Evolutionary conservation across 2,113 vertebrate species (phyloP).

Genomic region (Pelodiscus sinensis): DNA sequence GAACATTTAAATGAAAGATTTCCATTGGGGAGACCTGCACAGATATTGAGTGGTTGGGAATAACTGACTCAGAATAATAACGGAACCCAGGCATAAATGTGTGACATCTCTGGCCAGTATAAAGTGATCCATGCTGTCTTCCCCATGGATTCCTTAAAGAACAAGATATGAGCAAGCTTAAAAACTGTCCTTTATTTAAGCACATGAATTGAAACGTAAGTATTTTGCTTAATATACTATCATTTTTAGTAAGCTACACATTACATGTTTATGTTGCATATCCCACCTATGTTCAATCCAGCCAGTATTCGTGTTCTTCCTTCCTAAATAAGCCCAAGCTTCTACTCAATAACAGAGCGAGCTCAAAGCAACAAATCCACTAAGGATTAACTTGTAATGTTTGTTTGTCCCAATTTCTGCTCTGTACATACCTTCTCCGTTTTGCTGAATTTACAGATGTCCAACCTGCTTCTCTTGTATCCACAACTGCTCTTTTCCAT

Average conservation of each 20-base stretch:
- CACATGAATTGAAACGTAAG: not conserved
- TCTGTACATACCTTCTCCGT: not conserved
- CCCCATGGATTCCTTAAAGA: not conserved
- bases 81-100: not conserved
- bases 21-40: not conserved
- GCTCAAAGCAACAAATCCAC: fast-evolving
- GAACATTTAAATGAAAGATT: not conserved
- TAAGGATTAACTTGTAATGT: not conserved
- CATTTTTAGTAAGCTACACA: not conserved
- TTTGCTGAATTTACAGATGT: not conserved
- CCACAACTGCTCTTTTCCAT: not conserved
- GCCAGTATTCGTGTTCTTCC: not conserved
- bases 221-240: not conserved
- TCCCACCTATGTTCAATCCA: not conserved
- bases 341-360: not conserved
- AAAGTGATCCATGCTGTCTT: not conserved
- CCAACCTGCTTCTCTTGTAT: not conserved
- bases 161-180: not conserved
- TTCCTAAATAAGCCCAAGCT: not conserved
- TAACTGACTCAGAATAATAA: not conserved
- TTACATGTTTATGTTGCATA: not conserved
- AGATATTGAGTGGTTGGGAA: not conserved
- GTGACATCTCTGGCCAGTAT: not conserved
- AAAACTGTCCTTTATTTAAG: not conserved
- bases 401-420: not conserved